phyloP scores from a whole-genome alignment of 2,113 vertebrate genomes.

The Anhinga rufa region DNA sequence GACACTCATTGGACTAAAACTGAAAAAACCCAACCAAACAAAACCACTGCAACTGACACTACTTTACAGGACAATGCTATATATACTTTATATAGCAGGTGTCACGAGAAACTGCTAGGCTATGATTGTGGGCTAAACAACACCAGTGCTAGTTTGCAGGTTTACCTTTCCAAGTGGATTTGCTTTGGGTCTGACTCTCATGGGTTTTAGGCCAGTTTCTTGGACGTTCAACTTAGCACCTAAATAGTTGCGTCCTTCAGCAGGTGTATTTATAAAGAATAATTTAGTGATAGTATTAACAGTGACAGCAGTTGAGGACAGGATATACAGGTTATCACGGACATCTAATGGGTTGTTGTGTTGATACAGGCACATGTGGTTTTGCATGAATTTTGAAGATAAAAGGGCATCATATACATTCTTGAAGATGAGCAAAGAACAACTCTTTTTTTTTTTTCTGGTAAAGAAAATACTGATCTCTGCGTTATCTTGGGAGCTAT shows the following conservation, averaged over 20 bases:
- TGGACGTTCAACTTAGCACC: background rate
- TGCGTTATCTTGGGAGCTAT: background rate
- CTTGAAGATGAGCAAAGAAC: background rate
- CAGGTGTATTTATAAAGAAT: background rate
- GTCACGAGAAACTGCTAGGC: background rate
- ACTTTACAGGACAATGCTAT: background rate
- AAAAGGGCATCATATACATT: background rate
- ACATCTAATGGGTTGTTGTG: background rate
- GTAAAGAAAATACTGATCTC: background rate
- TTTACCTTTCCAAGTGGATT: background rate
- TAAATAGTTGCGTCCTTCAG: background rate
- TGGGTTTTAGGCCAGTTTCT: background rate
- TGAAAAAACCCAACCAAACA: background rate
- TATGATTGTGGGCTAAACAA: background rate
- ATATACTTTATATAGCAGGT: background rate
- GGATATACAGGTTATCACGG: background rate
- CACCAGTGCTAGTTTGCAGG: background rate
- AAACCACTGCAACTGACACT: background rate
- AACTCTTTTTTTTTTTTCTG: background rate
- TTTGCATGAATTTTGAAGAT: background rate
- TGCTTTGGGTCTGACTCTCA: background rate
- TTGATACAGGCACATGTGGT: background rate
- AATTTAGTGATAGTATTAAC: background rate
- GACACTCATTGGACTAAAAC: background rate
- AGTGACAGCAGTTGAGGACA: background rate